phyloP scores from a whole-genome alignment of 2,797 vertebrate species.

The Clarias platycephalus region DNA sequence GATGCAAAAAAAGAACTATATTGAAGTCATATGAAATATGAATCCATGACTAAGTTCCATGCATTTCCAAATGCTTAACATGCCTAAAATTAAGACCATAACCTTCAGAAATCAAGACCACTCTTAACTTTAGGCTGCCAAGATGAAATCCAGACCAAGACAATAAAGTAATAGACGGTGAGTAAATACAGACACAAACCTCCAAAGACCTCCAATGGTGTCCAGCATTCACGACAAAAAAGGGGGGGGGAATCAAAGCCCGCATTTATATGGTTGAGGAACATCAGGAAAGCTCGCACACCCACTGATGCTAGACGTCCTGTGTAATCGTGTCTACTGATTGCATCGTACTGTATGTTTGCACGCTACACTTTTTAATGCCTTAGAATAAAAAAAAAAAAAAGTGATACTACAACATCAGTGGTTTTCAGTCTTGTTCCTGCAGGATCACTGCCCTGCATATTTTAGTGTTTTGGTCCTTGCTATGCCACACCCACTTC shows the following conservation, averaged over 20 bases:
- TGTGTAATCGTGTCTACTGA: background rate
- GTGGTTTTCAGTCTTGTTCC: too few species aligned
- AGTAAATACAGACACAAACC: slow-evolving; percentile 15
- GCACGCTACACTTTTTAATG: background rate
- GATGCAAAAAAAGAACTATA: background rate
- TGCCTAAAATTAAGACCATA: slow-evolving; percentile 19
- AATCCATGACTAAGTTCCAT: slow-evolving; percentile 5
- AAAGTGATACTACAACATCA: too few species aligned
- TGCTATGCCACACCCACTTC: too few species aligned
- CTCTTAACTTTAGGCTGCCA: background rate
- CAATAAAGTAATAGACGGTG: slow-evolving; percentile 3
- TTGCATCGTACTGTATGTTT: background rate
- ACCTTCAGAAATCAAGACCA: slow-evolving; percentile 15
- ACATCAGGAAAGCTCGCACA: background rate
- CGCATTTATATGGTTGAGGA: background rate
- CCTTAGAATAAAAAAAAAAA: background rate
- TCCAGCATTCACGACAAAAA: background rate
- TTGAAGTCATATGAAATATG: slow-evolving; percentile 9
- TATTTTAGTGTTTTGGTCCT: too few species aligned
- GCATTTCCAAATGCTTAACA: slow-evolving; percentile 18
- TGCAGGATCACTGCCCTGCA: too few species aligned
- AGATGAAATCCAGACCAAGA: slow-evolving; percentile 20
- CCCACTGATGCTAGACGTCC: background rate
- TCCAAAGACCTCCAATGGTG: background rate
- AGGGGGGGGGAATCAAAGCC: background rate